Evolutionary conservation across 1,140 invertebrate genomes (phyloP).

Genomic region (Conopomorpha cramerella): DNA sequence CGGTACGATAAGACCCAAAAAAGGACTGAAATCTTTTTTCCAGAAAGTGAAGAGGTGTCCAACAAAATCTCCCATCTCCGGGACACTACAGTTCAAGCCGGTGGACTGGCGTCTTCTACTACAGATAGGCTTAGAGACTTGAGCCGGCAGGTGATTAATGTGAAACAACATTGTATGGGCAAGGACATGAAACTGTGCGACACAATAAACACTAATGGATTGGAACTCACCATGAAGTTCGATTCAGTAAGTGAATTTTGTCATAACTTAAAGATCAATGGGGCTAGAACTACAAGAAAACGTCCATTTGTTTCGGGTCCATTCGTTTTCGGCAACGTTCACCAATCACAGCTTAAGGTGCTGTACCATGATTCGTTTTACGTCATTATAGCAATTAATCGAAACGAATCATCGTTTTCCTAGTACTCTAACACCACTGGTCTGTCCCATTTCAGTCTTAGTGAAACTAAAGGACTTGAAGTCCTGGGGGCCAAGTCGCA

Average conservation of each 20-base stretch:
- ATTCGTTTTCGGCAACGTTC: too few species aligned
- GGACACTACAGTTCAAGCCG: slow-evolving; percentile 41
- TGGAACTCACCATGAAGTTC: slow-evolving; percentile 56
- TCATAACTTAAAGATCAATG: too few species aligned
- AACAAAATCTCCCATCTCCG: slow-evolving; percentile 59
- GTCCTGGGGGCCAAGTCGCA: too few species aligned
- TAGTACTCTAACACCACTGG: too few species aligned
- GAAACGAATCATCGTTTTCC: too few species aligned
- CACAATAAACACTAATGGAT: slow-evolving; percentile 65
- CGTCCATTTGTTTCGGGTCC: too few species aligned
- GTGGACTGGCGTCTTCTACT: slow-evolving; percentile 32
- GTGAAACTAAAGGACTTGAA: too few species aligned
- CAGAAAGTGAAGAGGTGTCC: slow-evolving; percentile 59
- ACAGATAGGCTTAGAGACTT: slow-evolving; percentile 57
- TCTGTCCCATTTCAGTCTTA: too few species aligned
- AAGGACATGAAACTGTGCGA: slow-evolving; percentile 69
- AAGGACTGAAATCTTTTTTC: slow-evolving; percentile 7
- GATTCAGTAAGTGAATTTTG: slow-evolving; percentile 52
- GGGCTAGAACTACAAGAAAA: too few species aligned
- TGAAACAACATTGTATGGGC: slow-evolving; percentile 61
- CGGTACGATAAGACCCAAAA: not conserved
- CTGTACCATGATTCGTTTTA: too few species aligned
- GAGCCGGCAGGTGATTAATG: slow-evolving; percentile 61
- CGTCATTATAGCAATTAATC: too few species aligned
- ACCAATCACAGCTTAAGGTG: too few species aligned